A percentile compares a stretch with the other conserved stretches of the same genome.
Evolutionary conservation across 2,113 vertebrate species (phyloP).

Genomic region (Tretioscincus oriximinensis): DNA sequence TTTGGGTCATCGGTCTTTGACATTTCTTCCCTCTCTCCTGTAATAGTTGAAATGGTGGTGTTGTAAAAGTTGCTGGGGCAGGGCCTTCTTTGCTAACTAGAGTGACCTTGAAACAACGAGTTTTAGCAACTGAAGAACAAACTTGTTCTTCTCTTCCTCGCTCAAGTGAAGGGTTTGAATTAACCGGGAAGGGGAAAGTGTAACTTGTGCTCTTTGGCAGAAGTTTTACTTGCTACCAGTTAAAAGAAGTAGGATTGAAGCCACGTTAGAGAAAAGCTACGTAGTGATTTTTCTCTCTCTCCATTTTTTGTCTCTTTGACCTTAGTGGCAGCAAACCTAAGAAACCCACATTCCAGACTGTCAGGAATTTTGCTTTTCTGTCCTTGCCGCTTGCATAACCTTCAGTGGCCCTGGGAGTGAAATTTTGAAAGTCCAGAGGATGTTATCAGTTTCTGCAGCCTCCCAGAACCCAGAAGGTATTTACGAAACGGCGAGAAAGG

Average conservation of each 20-base stretch:
- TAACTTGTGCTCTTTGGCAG: slow-evolving; percentile 27
- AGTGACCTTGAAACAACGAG: slow-evolving; percentile 94
- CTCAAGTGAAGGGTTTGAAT: slow-evolving; percentile 29
- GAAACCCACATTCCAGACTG: background rate
- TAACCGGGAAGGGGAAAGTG: slow-evolving; percentile 32
- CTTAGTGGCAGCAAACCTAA: slow-evolving; percentile 31
- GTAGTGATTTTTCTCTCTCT: slow-evolving; percentile 34
- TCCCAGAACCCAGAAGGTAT: background rate
- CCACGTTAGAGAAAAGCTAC: slow-evolving; percentile 30
- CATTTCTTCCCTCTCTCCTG: background rate
- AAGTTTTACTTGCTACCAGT: slow-evolving; percentile 19
- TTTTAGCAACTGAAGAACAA: slow-evolving; percentile 84
- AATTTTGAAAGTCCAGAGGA: slow-evolving; percentile 17
- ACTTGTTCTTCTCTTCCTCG: slow-evolving; percentile 77
- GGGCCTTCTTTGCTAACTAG: slow-evolving; percentile 72
- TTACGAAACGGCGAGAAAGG: background rate
- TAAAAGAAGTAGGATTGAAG: slow-evolving; percentile 39
- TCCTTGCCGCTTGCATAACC: background rate
- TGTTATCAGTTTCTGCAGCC: background rate
- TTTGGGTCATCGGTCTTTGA: background rate
- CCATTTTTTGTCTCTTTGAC: slow-evolving; percentile 21
- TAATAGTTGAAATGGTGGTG: slow-evolving; percentile 41
- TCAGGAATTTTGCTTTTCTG: background rate
- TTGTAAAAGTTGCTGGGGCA: slow-evolving; percentile 66
- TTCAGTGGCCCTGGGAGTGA: slow-evolving; percentile 19